phyloP scores from a whole-genome alignment of 2,888 invertebrate species.

The Temnothorax unifasciatus region DNA sequence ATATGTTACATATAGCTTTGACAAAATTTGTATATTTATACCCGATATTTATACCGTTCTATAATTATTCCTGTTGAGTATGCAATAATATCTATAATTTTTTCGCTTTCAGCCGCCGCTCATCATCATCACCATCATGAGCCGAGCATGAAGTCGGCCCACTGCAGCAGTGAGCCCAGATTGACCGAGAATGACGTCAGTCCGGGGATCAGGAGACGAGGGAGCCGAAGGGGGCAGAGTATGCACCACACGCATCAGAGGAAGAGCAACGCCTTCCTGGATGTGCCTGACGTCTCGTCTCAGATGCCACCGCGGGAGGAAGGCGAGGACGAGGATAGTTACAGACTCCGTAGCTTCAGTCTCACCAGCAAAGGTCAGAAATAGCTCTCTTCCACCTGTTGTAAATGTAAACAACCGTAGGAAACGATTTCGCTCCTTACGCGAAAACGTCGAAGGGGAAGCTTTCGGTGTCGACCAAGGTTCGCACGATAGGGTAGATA shows the following conservation, averaged over 20 bases:
- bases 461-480: background rate
- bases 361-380: slow-evolving; percentile 94
- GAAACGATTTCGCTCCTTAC: background rate
- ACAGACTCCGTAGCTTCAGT: slow-evolving; percentile 96
- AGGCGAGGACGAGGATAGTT: slow-evolving; percentile 94
- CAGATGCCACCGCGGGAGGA: slow-evolving; percentile 91
- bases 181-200: slow-evolving; percentile 90
- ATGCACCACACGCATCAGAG: slow-evolving; percentile 88
- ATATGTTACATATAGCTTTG: background rate
- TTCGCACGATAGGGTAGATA: background rate
- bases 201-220: slow-evolving; percentile 89
- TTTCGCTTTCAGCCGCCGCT: slow-evolving; percentile 66
- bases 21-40: background rate
- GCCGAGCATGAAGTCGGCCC: slow-evolving; percentile 87
- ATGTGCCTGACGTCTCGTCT: slow-evolving; percentile 89
- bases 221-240: slow-evolving; percentile 88
- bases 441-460: background rate
- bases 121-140: slow-evolving; percentile 77
- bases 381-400: slow-evolving; percentile 13
- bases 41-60: background rate
- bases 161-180: slow-evolving; percentile 90
- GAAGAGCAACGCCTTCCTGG: slow-evolving; percentile 91
- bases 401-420: slow-evolving; percentile 26
- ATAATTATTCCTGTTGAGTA: background rate
- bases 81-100: background rate